These are phyloP conservation scores for Probosciger aterrimus DNA, from an alignment of 2,113 vertebrate genomes.

Conservation along the genomic window DNA sequence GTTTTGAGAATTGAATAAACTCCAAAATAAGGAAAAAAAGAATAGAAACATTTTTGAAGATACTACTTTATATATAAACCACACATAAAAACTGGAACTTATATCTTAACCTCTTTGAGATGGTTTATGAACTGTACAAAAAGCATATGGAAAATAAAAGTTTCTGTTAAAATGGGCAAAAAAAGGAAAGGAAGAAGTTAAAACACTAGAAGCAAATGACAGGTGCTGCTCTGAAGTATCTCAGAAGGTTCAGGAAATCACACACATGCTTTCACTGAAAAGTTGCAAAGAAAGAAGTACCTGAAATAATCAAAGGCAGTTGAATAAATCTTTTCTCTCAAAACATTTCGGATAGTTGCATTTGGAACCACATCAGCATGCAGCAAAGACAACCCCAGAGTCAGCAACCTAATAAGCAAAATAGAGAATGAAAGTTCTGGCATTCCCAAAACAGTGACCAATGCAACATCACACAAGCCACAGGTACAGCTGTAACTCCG, in stretches of 20 bases:
- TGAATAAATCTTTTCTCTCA: constrained; percentile 96
- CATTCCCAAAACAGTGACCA: background rate
- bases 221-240: background rate
- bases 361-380: constrained; percentile 95
- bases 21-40: background rate
- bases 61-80: background rate
- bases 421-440: background rate
- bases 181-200: background rate
- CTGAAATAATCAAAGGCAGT: constrained; percentile 98
- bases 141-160: background rate
- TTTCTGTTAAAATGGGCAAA: background rate
- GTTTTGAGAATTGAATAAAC: background rate
- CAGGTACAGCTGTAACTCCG: background rate
- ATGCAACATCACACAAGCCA: background rate
- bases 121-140: background rate
- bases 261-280: background rate
- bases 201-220: background rate
- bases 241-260: background rate
- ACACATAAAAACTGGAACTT: background rate
- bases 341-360: constrained; percentile 91
- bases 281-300: constrained; percentile 60
- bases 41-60: background rate
- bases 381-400: constrained; percentile 88
- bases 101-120: background rate
- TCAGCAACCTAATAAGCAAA: constrained; percentile 79